Evolutionary conservation across 1,140 invertebrate species (phyloP).

Genomic region (Stenopsyche tienmushanensis): DNA sequence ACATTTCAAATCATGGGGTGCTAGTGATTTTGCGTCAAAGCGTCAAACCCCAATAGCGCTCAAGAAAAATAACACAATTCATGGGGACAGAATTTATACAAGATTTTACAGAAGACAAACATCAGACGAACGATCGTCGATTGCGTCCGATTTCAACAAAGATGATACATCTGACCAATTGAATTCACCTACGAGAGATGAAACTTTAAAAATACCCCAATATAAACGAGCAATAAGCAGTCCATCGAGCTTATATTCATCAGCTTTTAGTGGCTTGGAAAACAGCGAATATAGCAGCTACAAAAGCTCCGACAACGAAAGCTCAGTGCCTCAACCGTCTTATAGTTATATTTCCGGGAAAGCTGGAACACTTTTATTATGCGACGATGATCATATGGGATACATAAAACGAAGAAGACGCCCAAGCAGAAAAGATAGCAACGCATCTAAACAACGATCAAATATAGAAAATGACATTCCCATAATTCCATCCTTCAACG

Average conservation of each 20-base stretch:
- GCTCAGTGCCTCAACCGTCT: conserved; percentile 41
- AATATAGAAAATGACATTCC: background rate
- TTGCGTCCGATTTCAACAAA: no score
- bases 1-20: conserved; percentile 46
- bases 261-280: conserved; percentile 27
- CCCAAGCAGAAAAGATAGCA: conserved; percentile 16
- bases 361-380: conserved; percentile 36
- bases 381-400: conserved; percentile 15
- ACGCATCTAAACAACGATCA: conserved; percentile 19
- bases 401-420: conserved; percentile 30
- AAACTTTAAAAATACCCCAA: background rate
- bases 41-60: conserved; percentile 43
- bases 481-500: background rate
- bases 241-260: conserved; percentile 28
- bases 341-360: conserved; percentile 34
- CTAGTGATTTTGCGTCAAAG: conserved; percentile 44
- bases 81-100: conserved; percentile 52
- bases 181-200: background rate
- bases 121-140: conserved; percentile 12
- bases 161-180: conserved; percentile 8
- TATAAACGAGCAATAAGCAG: conserved; percentile 29
- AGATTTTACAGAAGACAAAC: conserved; percentile 44
- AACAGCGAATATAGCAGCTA: conserved; percentile 53
- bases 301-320: conserved; percentile 57
- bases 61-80: conserved; percentile 52